phyloP scores from a whole-genome alignment of 2,888 invertebrate species.

The Glomeris marginata region DNA sequence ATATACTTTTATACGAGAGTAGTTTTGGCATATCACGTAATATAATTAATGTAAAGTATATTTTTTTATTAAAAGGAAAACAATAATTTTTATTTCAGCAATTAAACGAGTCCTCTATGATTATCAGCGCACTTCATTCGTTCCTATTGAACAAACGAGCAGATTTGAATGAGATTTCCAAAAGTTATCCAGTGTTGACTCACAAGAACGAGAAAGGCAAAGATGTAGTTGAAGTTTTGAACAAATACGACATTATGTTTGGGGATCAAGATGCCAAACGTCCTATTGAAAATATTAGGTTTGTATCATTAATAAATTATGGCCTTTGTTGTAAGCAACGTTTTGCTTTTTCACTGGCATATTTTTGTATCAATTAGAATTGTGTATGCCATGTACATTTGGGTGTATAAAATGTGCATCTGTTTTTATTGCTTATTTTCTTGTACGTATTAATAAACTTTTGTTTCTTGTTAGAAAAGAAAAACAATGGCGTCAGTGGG shows the following conservation, averaged over 20 bases:
- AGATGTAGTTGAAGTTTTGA: constrained; percentile 56
- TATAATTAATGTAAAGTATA: background rate
- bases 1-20: background rate
- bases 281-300: background rate
- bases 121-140: constrained; percentile 73
- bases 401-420: no score
- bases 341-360: background rate
- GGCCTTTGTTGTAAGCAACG: constrained; percentile 4
- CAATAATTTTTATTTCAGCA: constrained; percentile 40
- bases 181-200: constrained; percentile 57
- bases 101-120: constrained; percentile 84
- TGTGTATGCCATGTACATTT: no score
- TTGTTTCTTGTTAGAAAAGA: constrained; percentile 52
- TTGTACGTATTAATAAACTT: background rate
- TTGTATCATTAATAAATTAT: constrained; percentile 3
- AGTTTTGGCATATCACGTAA: background rate
- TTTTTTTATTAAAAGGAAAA: background rate
- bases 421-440: background rate
- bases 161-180: constrained; percentile 50
- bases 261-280: constrained; percentile 31
- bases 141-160: constrained; percentile 37
- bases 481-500: constrained; percentile 91
- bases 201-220: constrained; percentile 52
- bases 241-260: constrained; percentile 77
- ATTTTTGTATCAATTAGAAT: no score